phyloP scores from a whole-genome alignment of 1,140 invertebrate species.

The Triops longicaudatus region DNA sequence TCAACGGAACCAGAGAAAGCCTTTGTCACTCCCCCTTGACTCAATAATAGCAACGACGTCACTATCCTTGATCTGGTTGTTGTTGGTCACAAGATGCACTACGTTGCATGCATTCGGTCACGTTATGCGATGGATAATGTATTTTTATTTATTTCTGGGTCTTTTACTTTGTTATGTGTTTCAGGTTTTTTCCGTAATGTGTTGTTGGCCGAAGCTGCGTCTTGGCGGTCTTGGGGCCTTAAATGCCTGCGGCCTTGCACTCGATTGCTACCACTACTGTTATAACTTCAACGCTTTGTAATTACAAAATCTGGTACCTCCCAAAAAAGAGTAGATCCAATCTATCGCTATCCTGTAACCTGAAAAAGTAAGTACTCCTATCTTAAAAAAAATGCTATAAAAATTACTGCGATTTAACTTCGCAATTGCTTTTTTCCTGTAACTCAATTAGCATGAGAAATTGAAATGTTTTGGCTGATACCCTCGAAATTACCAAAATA shows the following conservation, averaged over 20 bases:
- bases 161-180: neutral
- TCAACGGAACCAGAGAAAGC: neutral
- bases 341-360: no score
- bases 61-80: neutral
- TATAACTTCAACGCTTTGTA: neutral
- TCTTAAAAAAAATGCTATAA: no score
- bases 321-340: no score
- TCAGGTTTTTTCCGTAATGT: neutral
- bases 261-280: neutral
- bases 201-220: slow-evolving; percentile 4
- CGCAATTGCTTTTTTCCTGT: no score
- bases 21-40: neutral
- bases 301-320: neutral
- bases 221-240: slow-evolving; percentile 13
- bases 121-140: neutral
- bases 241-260: slow-evolving; percentile 3
- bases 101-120: neutral
- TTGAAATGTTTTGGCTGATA: no score
- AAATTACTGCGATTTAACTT: no score
- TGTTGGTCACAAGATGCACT: neutral
- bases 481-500: no score
- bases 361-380: no score
- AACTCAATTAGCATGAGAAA: no score
- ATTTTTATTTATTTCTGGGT: neutral
- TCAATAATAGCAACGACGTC: neutral